These are phyloP conservation scores for Horisme vitalbata DNA, from an alignment of 2,888 invertebrate genomes.

Conservation along the genomic window DNA sequence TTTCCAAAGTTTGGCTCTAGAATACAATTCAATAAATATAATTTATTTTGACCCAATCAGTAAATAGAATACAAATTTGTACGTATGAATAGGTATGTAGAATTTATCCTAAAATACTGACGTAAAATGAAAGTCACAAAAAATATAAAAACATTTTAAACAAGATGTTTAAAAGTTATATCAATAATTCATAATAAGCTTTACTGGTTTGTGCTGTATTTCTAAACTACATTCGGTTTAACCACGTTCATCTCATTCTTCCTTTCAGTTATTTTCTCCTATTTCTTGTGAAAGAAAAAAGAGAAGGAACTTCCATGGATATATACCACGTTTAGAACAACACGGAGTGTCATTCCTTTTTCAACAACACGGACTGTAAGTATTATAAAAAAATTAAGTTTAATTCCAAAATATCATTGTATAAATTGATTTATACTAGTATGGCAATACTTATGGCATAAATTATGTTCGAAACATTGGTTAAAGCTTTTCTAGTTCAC, in stretches of 20 bases:
- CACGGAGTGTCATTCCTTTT: too few species aligned
- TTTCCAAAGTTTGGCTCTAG: conserved; percentile 5
- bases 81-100: too few species aligned
- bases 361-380: too few species aligned
- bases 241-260: too few species aligned
- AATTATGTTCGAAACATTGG: conserved; percentile 58
- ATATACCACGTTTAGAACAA: too few species aligned
- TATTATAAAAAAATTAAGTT: conserved; percentile 8
- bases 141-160: conserved; percentile 21
- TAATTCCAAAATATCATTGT: conserved; percentile 19
- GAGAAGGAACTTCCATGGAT: too few species aligned
- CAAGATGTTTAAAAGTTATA: conserved; percentile 20
- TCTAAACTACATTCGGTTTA: too few species aligned
- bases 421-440: conserved; percentile 39
- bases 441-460: conserved; percentile 67
- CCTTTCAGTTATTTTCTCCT: too few species aligned
- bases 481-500: conserved; percentile 66
- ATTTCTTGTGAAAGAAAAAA: too few species aligned
- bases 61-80: conserved; percentile 5
- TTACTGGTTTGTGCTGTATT: conserved; percentile 16
- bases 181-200: conserved; percentile 1
- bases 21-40: conserved; percentile 17
- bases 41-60: too few species aligned
- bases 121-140: conserved; percentile 13
- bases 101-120: conserved; percentile 24